phyloP scores from a whole-genome alignment of 2,113 vertebrate genomes.

The Neogale vison region DNA sequence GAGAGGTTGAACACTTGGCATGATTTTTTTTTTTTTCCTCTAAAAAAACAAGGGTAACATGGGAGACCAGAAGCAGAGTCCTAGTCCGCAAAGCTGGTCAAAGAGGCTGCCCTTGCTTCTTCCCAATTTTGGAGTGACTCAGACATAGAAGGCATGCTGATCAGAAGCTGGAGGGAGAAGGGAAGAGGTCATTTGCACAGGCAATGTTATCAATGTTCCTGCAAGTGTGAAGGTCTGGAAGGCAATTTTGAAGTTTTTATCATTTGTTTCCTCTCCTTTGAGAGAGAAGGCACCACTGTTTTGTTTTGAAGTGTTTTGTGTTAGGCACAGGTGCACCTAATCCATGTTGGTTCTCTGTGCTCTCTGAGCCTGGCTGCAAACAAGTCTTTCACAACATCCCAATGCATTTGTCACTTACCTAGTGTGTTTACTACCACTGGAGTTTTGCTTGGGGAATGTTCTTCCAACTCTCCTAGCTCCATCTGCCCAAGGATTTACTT shows the following conservation, averaged over 20 bases:
- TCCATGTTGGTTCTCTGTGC: background rate
- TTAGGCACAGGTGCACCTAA: background rate
- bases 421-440: background rate
- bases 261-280: background rate
- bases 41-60: background rate
- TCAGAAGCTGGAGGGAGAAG: background rate
- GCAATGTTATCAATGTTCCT: background rate
- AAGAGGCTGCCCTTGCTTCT: background rate
- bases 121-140: background rate
- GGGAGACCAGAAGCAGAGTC: background rate
- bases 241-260: conserved; percentile 6
- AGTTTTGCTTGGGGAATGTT: conserved; percentile 6
- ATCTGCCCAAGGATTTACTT: conserved; percentile 54
- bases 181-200: background rate
- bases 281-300: background rate
- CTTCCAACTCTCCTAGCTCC: conserved; percentile 43
- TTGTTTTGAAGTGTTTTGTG: background rate
- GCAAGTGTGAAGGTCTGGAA: background rate
- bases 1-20: background rate
- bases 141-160: background rate
- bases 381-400: conserved; percentile 5
- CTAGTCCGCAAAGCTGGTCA: background rate
- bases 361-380: conserved; percentile 18
- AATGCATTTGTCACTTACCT: background rate
- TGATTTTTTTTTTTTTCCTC: background rate